These are phyloP conservation scores for Lates japonicus DNA, from an alignment of 2,797 vertebrate genomes.

Conservation along the genomic window DNA sequence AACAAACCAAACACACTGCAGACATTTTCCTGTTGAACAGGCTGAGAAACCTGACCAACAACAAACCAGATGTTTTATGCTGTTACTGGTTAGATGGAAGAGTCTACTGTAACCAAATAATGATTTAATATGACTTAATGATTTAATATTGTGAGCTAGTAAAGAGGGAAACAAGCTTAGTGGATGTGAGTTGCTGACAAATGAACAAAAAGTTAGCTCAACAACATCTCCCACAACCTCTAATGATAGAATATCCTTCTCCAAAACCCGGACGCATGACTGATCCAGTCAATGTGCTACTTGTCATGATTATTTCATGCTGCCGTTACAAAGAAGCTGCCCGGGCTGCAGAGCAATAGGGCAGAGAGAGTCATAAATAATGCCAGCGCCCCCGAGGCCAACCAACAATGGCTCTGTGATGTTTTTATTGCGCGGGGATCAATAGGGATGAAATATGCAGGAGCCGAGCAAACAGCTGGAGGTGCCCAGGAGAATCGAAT, in stretches of 20 bases:
- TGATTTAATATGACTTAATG: neutral
- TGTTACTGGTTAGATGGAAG: neutral
- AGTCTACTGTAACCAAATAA: neutral
- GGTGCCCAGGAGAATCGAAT: constrained; percentile 22
- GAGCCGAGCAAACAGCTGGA: constrained; percentile 65
- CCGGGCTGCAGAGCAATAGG: constrained; percentile 27
- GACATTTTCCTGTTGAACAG: neutral
- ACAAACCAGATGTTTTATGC: neutral
- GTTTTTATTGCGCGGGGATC: constrained; percentile 71
- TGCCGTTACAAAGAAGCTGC: constrained; percentile 52
- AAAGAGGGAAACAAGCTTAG: neutral
- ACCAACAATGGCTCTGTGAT: constrained; percentile 43
- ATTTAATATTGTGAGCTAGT: neutral
- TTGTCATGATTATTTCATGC: constrained; percentile 69
- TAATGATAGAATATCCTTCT: constrained; percentile 36
- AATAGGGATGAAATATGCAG: constrained; percentile 75
- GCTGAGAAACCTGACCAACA: neutral
- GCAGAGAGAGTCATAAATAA: constrained; percentile 65
- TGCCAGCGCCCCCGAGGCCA: constrained; percentile 39
- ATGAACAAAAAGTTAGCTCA: constrained; percentile 7
- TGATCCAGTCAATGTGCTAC: constrained; percentile 43
- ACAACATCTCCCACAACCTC: neutral
- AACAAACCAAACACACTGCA: neutral
- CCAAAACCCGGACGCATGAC: constrained; percentile 18
- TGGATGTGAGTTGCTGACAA: neutral